phyloP scores from a whole-genome alignment of 2,797 vertebrate genomes.

The Balearica regulorum region DNA sequence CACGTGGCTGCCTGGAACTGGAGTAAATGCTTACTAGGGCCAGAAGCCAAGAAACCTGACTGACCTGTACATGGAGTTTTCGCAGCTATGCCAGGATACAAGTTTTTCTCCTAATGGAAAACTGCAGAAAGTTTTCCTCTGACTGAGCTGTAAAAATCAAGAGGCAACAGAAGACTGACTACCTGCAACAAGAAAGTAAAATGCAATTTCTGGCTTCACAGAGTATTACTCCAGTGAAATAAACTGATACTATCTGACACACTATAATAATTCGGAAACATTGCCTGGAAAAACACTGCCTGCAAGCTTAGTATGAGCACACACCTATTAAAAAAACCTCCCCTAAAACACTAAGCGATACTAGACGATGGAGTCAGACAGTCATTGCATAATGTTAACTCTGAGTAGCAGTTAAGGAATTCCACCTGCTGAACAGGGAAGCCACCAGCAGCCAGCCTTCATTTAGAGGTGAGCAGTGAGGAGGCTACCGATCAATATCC shows the following conservation, averaged over 20 bases:
- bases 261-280: background rate
- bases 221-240: background rate
- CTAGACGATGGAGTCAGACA: background rate
- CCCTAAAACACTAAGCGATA: background rate
- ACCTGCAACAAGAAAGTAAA: background rate
- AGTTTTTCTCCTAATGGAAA: background rate
- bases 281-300: constrained; percentile 19
- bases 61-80: background rate
- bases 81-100: background rate
- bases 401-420: background rate
- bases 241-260: background rate
- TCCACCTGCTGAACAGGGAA: background rate
- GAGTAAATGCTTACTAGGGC: background rate
- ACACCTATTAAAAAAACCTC: constrained; percentile 42
- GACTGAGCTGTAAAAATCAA: background rate
- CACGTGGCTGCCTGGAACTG: constrained; percentile 14
- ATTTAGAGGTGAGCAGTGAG: background rate
- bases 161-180: background rate
- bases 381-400: background rate
- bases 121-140: background rate
- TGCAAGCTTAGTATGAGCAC: background rate
- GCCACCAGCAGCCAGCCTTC: background rate
- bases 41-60: background rate
- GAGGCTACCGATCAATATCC: background rate
- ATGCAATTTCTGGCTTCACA: background rate